Evolutionary conservation across 2,888 invertebrate species (phyloP).

Genomic region (Sinhomidia bicolor): DNA sequence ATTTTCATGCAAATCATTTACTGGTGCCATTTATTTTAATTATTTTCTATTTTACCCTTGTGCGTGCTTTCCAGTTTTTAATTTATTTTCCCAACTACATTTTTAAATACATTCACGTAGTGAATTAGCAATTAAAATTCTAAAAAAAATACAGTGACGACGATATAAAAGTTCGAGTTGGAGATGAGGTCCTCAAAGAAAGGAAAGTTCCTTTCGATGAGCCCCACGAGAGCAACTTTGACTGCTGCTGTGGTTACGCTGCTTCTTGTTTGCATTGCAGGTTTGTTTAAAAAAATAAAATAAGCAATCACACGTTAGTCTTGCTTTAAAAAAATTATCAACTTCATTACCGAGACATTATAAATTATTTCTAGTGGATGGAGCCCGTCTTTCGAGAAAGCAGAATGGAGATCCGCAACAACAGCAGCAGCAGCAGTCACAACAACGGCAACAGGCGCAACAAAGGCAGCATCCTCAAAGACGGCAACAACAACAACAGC

Average conservation of each 20-base stretch:
- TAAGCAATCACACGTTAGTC: background rate
- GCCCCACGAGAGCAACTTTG: background rate
- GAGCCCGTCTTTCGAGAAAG: background rate
- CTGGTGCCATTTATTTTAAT: too few species aligned
- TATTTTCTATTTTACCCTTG: too few species aligned
- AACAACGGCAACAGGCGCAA: too few species aligned
- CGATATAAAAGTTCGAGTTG: background rate
- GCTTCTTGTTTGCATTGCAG: background rate
- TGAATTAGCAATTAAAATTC: too few species aligned
- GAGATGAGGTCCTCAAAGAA: background rate
- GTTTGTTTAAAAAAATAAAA: background rate
- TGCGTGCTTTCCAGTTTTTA: too few species aligned
- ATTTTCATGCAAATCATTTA: too few species aligned
- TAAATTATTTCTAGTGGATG: constrained; percentile 24
- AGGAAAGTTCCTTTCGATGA: background rate
- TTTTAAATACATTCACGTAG: too few species aligned
- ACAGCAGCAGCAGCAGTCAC: background rate
- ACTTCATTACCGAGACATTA: background rate
- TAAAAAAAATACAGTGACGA: too few species aligned
- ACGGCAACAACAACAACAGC: background rate
- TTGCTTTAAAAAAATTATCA: too few species aligned
- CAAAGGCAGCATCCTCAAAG: too few species aligned
- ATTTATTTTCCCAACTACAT: too few species aligned
- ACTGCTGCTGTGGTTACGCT: background rate
- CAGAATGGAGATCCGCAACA: background rate